Base-by-base conservation (phyloP, 2,888 invertebrate species). In the Lymantria monacha region DNA sequence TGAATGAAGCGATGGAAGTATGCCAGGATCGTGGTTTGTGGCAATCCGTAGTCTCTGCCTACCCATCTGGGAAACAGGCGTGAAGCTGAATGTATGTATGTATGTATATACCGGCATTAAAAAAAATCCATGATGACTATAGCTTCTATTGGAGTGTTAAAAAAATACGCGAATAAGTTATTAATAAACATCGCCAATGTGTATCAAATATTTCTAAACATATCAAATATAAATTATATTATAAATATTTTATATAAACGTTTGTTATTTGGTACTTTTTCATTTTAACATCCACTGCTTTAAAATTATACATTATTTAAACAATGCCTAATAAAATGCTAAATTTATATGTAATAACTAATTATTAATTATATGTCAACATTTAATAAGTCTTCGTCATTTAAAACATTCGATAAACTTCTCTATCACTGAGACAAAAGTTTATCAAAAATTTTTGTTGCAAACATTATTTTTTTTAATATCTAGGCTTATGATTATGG, bases 401-500 rank as follows among this genome's bases (percentile, higher is more conserved):
- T 46, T 30, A 46, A 41, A 37, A 30, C 12, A 13, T 38, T 38
- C 36, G 9, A 37, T 15, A 22, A 30, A 22, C 15, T 30, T 30
- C 9, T 38, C 38, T 9, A 1, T 38, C 38, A 38, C 7, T n/a
- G 9, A 5, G 7, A 12, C 7, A 1, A n/a, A 10, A 38, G n/a
- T 12, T 30, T 40, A 31, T 13, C 13, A 13, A 30, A 9, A n/a
- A 10, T n/a, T 47, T 33, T 47, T 46, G 45, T 50, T 56, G 51
- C 60, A 42, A 22, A 22, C 2, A 2, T 22, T n/a, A n/a, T 22
- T 63, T 55, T 30, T 11, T 45, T 70, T 74, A 86, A 72, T 93
- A 93, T 74, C 90, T 87, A 72, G 92, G 92, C 66, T 92, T 92
- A 66, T 92, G 92, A 48, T 88, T 88, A 59, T 92, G 91, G 67